These are phyloP conservation scores for Bungarus multicinctus DNA, from an alignment of 2,113 vertebrate genomes.

Conservation along the genomic window DNA sequence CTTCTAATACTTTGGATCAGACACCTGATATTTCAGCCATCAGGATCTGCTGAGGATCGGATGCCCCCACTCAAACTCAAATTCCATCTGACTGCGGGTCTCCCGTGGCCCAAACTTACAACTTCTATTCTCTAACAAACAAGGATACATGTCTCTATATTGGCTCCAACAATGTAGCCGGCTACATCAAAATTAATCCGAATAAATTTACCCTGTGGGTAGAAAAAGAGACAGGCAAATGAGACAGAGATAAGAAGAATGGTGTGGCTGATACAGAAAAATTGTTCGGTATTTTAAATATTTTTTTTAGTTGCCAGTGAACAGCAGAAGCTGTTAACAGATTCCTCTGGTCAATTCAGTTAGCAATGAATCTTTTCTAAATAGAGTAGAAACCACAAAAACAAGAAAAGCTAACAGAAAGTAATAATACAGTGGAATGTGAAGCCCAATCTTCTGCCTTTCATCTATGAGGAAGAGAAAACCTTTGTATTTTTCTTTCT, in stretches of 20 bases:
- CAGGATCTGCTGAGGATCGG: not conserved
- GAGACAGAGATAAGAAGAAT: not conserved
- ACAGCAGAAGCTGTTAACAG: not conserved
- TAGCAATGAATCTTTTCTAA: not conserved
- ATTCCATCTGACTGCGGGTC: not conserved
- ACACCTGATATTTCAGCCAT: not conserved
- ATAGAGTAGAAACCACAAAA: not conserved
- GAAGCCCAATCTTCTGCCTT: not conserved
- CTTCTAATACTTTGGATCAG: not conserved
- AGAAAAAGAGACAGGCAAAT: not conserved
- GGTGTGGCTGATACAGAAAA: not conserved
- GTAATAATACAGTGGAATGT: not conserved
- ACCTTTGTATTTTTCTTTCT: not conserved
- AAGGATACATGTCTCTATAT: constrained; percentile 94
- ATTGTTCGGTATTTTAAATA: not conserved
- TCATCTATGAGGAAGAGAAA: not conserved
- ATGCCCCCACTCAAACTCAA: not conserved
- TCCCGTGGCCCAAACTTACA: not conserved
- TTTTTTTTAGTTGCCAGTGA: not conserved
- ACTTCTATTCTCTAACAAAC: not conserved
- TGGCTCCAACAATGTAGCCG: constrained; percentile 92
- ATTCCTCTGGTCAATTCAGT: too few species aligned
- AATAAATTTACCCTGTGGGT: constrained; percentile 86
- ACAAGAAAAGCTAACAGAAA: not conserved
- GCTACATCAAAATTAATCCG: constrained; percentile 90